Evolutionary conservation across 2,113 vertebrate species (phyloP).

Genomic region (Leucopsar rothschildi): DNA sequence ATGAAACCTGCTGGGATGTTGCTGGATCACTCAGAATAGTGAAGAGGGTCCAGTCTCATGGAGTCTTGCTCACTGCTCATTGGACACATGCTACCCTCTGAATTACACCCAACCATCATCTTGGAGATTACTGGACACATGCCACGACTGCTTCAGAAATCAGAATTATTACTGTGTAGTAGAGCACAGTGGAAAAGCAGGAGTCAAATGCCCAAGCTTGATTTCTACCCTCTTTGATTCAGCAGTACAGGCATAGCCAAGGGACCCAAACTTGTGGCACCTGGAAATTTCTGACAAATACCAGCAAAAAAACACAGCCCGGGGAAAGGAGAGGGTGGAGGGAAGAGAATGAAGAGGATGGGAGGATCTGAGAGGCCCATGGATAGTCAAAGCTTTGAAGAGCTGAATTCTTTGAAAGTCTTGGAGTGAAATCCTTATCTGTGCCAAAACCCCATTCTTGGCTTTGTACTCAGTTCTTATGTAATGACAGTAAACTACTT

Average conservation of each 20-base stretch:
- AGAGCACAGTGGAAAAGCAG: background rate
- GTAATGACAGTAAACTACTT: constrained; percentile 1
- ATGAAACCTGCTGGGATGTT: background rate
- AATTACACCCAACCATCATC: background rate
- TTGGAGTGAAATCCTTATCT: background rate
- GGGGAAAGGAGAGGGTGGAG: accelerated
- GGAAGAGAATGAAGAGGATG: background rate
- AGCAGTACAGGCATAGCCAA: background rate
- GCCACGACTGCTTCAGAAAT: background rate
- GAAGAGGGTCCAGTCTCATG: background rate
- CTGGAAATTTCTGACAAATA: background rate
- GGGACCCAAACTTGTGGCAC: background rate
- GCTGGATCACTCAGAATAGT: background rate
- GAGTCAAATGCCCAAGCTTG: background rate
- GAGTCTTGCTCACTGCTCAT: background rate
- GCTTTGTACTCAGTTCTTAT: constrained; percentile 5
- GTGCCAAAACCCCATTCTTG: background rate
- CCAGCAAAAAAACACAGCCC: background rate
- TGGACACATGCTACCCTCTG: background rate
- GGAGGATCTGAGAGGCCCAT: background rate
- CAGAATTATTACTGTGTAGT: background rate
- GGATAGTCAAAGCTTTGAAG: background rate
- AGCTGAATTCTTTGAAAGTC: background rate
- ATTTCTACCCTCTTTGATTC: background rate
- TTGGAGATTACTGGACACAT: background rate